A percentile compares a stretch with the other conserved stretches of the same genome.
Conservation (phyloP, 2,797 vertebrate genomes). For the Sarcoramphus papa region DNA sequence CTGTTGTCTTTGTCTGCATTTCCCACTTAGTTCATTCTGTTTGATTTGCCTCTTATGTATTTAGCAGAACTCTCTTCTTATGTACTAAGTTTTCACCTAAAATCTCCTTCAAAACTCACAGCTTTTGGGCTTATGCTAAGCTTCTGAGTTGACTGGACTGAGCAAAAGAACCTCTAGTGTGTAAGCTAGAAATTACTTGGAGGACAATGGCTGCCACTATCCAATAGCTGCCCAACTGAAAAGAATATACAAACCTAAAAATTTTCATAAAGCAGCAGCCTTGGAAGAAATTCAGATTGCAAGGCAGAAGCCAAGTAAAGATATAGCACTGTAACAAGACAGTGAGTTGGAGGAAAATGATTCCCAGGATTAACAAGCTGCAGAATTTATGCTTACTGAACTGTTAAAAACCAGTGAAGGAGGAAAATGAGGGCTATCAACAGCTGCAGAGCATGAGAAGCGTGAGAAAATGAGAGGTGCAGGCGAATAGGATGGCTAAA, state of each 20-base stretch:
- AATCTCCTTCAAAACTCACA: neutral
- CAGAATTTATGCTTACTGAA: conserved; percentile 22
- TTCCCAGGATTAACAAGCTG: conserved; percentile 23
- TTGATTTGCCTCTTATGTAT: neutral
- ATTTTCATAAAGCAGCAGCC: neutral
- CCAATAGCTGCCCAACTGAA: neutral
- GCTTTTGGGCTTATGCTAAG: neutral
- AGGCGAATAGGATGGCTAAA: neutral
- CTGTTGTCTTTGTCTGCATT: neutral
- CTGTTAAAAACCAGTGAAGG: conserved; percentile 18
- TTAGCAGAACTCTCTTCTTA: neutral
- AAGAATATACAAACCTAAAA: neutral
- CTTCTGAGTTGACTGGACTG: neutral
- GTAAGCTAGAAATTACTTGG: neutral
- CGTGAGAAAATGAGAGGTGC: neutral
- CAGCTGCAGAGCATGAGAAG: neutral
- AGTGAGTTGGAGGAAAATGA: neutral
- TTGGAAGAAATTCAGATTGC: neutral
- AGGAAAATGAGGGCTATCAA: conserved; percentile 12
- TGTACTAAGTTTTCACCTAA: neutral
- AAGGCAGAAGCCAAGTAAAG: neutral
- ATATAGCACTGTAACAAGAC: neutral
- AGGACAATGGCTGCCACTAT: neutral
- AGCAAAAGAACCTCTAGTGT: neutral
- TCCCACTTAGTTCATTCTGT: neutral